Base-by-base conservation (phyloP, 2,113 vertebrate genomes). In the Camelus bactrianus region DNA sequence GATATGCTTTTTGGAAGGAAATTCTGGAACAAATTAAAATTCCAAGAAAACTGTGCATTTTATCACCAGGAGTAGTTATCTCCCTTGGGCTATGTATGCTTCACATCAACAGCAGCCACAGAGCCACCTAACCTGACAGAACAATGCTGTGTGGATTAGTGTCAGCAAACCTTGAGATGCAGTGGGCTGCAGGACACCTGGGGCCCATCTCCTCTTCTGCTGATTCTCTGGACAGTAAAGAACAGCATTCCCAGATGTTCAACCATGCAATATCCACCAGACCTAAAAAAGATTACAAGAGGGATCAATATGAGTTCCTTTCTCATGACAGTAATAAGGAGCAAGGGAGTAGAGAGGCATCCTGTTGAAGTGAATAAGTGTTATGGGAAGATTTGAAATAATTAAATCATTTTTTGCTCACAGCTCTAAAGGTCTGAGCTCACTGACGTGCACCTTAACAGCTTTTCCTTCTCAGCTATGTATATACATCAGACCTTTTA, bases 231-330 rank as follows among this genome's bases (percentile, higher is more conserved):
- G 97, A 98, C 90, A 97, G 94, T 93, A 98, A 96, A 98, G 98
- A 98, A 97, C 81, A 95, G 54, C 91, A 96, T 96, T 96, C 96
- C 97, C 97, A 98, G 94, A 98, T 98, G 97, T 97, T 97, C 96
- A 83, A 87, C 94, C 85, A 96, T 82, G 87, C 92, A 96, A 97
- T 70, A 95, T 42, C 91, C 95, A 96, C 88, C 35, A 93, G 93
- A 52, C 97, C 98, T 95, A 94, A 96, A 95, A 92, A 97, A 72
- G 17, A 97, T 93, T 90, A 86, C 14, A 92, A 62, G 24, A 54
- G 24, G 89, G 96, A 97, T 96, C 58, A 85, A 84, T 91, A 94
- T 67, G 81, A 97, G 76, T 83, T 96, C 80, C 67, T 48, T 48
- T 70, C 81, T 84, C 72, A 60, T 83, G 94, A 26, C 5, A 22